Evolutionary conservation across 2,888 invertebrate species (phyloP), one percentile per base, ranked within the genome.

Genomic region (Drosophila anomelani): DNA sequence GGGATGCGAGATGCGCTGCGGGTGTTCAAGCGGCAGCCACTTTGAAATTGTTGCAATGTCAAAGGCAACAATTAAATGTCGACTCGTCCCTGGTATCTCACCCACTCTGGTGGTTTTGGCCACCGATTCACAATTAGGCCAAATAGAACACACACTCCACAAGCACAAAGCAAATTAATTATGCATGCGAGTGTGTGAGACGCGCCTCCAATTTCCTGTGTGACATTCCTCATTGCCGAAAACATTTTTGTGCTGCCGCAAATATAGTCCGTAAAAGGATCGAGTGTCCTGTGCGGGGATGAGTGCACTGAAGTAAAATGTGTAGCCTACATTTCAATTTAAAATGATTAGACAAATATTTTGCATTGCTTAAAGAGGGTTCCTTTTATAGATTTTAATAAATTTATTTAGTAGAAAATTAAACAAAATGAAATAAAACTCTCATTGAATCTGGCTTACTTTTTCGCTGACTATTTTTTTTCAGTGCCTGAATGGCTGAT

Each of bases 41-140:
- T 61, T 68, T 59, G 44, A 67, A 75, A 81, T 70, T 77, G 80
- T 74, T 86, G 80, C 86, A 81, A 67, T 86, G 64, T 85, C 88
- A 78, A 82, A 89, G 88, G 75, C 85, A 82, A 76, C 85, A 79
- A 85, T 81, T 86, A 81, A 81, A 72, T 56, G 68, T 23, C 51
- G 55, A 39, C 54, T 55, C 32, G 15, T 26, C 29, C 32, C 6
- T 6, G 43, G 23, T 39, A 17, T 51, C 38, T 41, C 56, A 56
- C 43, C n/a, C 57, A 36, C 53, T 68, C 23, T 26, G 43, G 38
- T 67, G 73, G 76, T 54, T 74, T 73, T 64, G 74, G 73, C 67
- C 77, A 74, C 87, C 87, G 72, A 79, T 84, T 79, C 77, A 88
- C 87, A 88, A 84, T 88, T 88, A 88, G 81, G 54, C 39, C 54